phyloP scores from a whole-genome alignment of 2,888 invertebrate genomes.

The Diplazon laetatorius region DNA sequence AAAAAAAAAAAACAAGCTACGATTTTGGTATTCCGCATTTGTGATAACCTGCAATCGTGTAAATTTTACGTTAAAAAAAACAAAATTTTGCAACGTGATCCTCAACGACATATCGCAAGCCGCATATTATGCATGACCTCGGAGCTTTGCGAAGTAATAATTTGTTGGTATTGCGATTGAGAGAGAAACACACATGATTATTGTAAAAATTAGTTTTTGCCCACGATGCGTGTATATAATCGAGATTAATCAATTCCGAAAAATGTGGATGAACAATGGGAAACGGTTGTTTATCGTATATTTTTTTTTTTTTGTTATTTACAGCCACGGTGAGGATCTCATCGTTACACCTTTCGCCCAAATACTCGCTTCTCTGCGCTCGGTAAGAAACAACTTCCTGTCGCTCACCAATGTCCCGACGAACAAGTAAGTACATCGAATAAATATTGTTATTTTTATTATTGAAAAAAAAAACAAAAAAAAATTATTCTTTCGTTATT shows the following conservation, averaged over 20 bases:
- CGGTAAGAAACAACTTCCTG: constrained; percentile 99
- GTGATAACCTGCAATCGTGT: no score
- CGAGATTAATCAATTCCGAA: not conserved
- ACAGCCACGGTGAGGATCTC: constrained; percentile 98
- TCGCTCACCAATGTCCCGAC: constrained; percentile 97
- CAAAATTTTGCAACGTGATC: constrained; percentile 17
- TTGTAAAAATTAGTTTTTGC: constrained; percentile 16
- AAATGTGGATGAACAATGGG: not conserved
- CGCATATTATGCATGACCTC: constrained; percentile 45
- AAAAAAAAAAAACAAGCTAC: not conserved
- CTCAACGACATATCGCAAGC: constrained; percentile 52
- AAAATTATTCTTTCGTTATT: not conserved
- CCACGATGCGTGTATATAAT: not conserved
- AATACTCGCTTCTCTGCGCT: constrained; percentile 98
- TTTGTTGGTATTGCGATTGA: constrained; percentile 23
- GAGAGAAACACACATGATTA: constrained; percentile 46
- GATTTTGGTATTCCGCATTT: no score
- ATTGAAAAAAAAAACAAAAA: no score
- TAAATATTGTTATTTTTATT: not conserved
- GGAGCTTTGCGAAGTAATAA: constrained; percentile 54
- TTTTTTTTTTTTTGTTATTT: constrained; percentile 81
- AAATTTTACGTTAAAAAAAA: not conserved
- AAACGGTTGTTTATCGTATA: constrained; percentile 26
- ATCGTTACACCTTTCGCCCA: constrained; percentile 99
- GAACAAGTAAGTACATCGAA: constrained; percentile 89